Base-by-base conservation (phyloP, 2,797 vertebrate species). In the Amazonetta brasiliensis region DNA sequence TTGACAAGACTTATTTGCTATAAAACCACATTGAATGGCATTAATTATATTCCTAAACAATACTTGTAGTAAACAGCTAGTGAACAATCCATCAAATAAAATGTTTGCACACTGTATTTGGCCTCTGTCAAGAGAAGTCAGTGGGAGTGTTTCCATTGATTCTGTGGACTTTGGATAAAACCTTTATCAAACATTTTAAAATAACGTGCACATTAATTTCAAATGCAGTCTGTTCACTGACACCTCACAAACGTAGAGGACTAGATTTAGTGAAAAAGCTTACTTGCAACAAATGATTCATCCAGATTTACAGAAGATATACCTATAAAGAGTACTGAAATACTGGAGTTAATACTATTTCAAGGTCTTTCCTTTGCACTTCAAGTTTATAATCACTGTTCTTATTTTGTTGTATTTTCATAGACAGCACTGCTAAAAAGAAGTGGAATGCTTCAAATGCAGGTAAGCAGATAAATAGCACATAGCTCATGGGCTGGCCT, bases 41-140 rank as follows among this genome's bases (percentile, higher is more conserved):
- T 79, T 93, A 93, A 96, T 96, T 96, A 68, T 64, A 93, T 74
- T 93, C 59, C 77, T 76, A 89, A 94, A 91, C 12, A 96, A 94
- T 88, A 82, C 71, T 73, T 87, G 39, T 71, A 82, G 71, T 74
- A 96, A 95, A 75, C 69, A 95, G 33, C 68, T 77, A 74, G 68
- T 55, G 82, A 90, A 78, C 64, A 69, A 94, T 87, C 77, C 85
- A 84, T 92, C 74, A 95, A 63, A 86, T 64, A 90, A 92, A 95
- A 84, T 16, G 18, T 79, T 91, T 94, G 39, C 41, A 74, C 16
- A 15, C 37, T 62, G 44, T 46, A 77, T 74, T 91, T 88, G 43
- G 52, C 89, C 77, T 88, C 73, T 76, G 56, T 84, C 66, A 82
- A 62, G 35, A 82, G 52, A 84, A 90, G 71, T 79, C 67, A 55